These are phyloP conservation scores for Saiga tatarica DNA, from an alignment of 2,113 vertebrate genomes.

Conservation along the genomic window DNA sequence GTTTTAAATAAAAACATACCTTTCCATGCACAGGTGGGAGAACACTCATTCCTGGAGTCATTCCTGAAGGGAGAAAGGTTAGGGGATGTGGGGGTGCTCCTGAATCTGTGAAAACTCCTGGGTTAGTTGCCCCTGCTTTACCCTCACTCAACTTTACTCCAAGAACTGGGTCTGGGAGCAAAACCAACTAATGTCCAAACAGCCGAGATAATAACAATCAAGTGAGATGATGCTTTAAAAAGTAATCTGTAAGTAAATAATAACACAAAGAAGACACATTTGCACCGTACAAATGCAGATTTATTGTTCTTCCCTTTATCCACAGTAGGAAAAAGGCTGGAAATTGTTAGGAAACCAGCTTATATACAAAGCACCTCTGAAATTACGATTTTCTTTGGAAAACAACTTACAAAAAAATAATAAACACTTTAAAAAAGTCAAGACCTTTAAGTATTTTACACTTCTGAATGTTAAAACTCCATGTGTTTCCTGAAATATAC, in stretches of 20 bases:
- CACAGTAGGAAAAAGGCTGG: not conserved
- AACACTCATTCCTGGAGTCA: not conserved
- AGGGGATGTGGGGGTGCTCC: no score
- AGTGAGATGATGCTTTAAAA: not conserved
- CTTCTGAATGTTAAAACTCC: not conserved
- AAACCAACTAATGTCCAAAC: not conserved
- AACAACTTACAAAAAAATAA: conserved; percentile 45
- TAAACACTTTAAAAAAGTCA: conserved; percentile 27
- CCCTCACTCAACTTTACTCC: not conserved
- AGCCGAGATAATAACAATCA: not conserved
- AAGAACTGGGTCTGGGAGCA: not conserved
- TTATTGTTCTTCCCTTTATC: conserved; percentile 23
- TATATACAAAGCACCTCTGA: conserved; percentile 1
- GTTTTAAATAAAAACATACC: not conserved
- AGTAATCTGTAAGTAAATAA: not conserved
- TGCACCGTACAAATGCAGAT: not conserved
- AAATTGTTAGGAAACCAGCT: not conserved
- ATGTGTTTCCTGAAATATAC: conserved; percentile 6
- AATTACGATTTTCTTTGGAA: not conserved
- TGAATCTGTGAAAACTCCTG: not conserved
- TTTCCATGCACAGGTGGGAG: not conserved
- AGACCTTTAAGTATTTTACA: conserved; percentile 7
- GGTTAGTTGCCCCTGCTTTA: not conserved
- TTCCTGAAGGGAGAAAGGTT: not conserved
- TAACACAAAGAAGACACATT: not conserved